phyloP scores from a whole-genome alignment of 2,888 invertebrate species.

The Sisyra terminalis region DNA sequence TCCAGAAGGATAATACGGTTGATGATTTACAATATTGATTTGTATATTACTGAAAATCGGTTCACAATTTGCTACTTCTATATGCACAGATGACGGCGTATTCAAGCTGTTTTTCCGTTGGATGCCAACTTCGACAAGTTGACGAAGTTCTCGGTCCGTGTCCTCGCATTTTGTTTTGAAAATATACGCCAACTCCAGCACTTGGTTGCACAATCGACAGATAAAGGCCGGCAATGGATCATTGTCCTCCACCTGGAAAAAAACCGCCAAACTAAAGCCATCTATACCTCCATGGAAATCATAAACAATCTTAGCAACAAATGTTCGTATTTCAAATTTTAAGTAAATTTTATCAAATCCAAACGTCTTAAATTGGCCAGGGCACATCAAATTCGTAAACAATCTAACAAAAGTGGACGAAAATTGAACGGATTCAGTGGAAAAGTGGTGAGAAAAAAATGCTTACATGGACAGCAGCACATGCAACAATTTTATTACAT shows the following conservation, averaged over 20 bases:
- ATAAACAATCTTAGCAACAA: too few relatives aligned
- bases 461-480: conserved; percentile 8
- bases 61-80: too few relatives aligned
- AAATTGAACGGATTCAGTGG: not conserved
- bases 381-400: not conserved
- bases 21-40: too few relatives aligned
- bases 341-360: too few relatives aligned
- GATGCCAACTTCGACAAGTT: not conserved
- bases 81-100: too few relatives aligned
- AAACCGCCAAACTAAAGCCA: too few relatives aligned
- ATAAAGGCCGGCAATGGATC: conserved; percentile 6
- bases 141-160: conserved; percentile 4
- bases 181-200: conserved; percentile 5
- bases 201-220: conserved; percentile 1
- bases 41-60: too few relatives aligned
- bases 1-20: too few relatives aligned
- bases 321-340: too few relatives aligned
- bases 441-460: too few relatives aligned
- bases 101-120: too few relatives aligned
- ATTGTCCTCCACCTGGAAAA: not conserved
- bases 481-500: conserved; percentile 7
- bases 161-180: conserved; percentile 8
- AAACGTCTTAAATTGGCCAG: not conserved
- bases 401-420: not conserved
- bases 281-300: too few relatives aligned